These are phyloP conservation scores for Tapirus terrestris DNA, from an alignment of 2,113 vertebrate species.

Conservation along the genomic window DNA sequence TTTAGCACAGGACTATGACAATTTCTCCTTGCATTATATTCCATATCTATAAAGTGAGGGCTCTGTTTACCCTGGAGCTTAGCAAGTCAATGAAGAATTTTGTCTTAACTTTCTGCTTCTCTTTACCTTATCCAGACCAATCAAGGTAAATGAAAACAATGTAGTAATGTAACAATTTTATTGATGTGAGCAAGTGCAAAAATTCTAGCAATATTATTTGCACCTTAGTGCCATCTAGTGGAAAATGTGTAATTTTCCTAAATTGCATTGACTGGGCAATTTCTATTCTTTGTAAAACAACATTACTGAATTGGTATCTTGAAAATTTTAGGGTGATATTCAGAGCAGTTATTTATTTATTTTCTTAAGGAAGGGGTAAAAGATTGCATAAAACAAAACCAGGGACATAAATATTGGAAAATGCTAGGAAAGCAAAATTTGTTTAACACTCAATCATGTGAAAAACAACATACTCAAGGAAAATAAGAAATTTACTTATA, in stretches of 20 bases:
- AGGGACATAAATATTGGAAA: conserved; percentile 4
- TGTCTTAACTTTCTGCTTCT: not conserved
- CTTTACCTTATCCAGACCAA: not conserved
- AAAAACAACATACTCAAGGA: conserved; percentile 4
- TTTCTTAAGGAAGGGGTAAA: not conserved
- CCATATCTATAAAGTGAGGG: not conserved
- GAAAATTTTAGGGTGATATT: conserved; percentile 1
- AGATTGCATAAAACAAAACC: not conserved
- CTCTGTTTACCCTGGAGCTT: not conserved
- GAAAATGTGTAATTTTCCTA: conserved; percentile 28
- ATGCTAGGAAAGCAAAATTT: not conserved
- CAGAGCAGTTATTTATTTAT: conserved; percentile 25
- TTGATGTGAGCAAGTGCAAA: not conserved
- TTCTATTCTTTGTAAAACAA: not conserved
- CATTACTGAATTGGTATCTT: not conserved
- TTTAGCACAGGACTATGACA: not conserved
- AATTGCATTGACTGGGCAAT: not conserved
- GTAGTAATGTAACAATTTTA: not conserved
- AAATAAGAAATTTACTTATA: not conserved
- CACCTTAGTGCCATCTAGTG: conserved; percentile 73
- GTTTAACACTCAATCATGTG: not conserved
- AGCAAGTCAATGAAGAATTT: not conserved
- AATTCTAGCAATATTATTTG: conserved; percentile 40
- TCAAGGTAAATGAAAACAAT: conserved; percentile 40
- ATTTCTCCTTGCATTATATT: not conserved